Conservation (phyloP, 2,113 vertebrate genomes). For the Nycticebus coucang region DNA sequence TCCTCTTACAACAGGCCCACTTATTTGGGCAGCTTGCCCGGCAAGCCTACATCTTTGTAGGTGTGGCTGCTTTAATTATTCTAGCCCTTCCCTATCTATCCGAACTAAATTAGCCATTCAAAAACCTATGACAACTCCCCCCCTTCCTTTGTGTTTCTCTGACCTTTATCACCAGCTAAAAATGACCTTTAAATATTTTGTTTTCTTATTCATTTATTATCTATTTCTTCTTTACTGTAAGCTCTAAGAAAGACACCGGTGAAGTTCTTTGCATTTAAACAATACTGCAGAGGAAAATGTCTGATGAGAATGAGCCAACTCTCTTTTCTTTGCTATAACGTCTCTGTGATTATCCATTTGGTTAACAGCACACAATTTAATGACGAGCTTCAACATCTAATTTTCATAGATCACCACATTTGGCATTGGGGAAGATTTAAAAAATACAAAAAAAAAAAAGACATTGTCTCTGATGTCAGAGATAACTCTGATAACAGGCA, state of each 20-base stretch:
- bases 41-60: not conserved
- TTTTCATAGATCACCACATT: not conserved
- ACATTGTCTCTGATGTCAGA: not conserved
- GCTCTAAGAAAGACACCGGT: not conserved
- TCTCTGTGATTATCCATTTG: not conserved
- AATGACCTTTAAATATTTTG: not conserved
- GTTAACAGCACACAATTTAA: not conserved
- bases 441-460: not conserved
- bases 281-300: not conserved
- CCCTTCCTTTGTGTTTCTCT: not conserved
- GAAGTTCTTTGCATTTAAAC: not conserved
- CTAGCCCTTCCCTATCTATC: not conserved
- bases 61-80: not conserved
- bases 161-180: not conserved
- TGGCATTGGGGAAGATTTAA: not conserved
- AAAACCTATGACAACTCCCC: too few relatives aligned
- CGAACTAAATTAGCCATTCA: not conserved
- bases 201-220: not conserved
- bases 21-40: not conserved
- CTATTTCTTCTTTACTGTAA: not conserved
- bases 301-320: constrained; percentile 2
- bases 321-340: not conserved
- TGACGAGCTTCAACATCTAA: not conserved
- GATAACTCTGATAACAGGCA: not conserved
- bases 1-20: not conserved